phyloP scores from a whole-genome alignment of 2,113 vertebrate genomes.

The Sinocyclocheilus grahami region DNA sequence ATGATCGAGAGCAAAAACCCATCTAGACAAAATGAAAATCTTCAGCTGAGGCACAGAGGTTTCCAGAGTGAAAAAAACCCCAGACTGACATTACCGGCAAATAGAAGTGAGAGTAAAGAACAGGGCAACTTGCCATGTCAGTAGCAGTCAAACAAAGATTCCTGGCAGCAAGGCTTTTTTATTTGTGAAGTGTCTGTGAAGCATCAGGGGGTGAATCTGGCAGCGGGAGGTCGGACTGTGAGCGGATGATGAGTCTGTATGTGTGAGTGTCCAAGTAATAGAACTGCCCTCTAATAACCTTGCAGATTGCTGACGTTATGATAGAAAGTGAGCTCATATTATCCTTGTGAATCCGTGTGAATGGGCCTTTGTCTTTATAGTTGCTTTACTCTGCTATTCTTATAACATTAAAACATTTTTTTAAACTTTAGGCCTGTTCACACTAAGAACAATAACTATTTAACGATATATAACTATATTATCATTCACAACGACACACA shows the following conservation, averaged over 20 bases:
- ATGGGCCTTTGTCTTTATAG: too few species aligned
- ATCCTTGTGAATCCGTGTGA: too few species aligned
- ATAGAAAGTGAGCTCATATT: not conserved
- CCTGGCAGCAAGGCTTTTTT: slow-evolving; percentile 7
- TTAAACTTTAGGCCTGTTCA: too few species aligned
- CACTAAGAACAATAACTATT: too few species aligned
- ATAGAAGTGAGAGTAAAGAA: not conserved
- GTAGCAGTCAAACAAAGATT: not conserved
- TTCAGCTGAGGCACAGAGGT: not conserved
- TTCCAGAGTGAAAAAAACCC: not conserved
- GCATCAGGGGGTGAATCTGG: not conserved
- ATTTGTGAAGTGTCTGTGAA: slow-evolving; percentile 7
- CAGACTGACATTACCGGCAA: not conserved
- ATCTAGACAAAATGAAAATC: slow-evolving; percentile 20
- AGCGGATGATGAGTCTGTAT: not conserved
- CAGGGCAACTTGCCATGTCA: slow-evolving; percentile 15
- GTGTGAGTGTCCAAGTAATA: not conserved
- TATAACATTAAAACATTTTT: too few species aligned
- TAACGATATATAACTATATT: too few species aligned
- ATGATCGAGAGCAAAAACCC: slow-evolving; percentile 11
- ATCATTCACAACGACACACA: too few species aligned
- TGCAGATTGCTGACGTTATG: not conserved
- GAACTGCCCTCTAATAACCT: not conserved
- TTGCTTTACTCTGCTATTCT: too few species aligned
- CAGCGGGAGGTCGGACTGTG: not conserved